Evolutionary conservation across 2,113 vertebrate species (phyloP).

Genomic region (Peromyscus maniculatus): DNA sequence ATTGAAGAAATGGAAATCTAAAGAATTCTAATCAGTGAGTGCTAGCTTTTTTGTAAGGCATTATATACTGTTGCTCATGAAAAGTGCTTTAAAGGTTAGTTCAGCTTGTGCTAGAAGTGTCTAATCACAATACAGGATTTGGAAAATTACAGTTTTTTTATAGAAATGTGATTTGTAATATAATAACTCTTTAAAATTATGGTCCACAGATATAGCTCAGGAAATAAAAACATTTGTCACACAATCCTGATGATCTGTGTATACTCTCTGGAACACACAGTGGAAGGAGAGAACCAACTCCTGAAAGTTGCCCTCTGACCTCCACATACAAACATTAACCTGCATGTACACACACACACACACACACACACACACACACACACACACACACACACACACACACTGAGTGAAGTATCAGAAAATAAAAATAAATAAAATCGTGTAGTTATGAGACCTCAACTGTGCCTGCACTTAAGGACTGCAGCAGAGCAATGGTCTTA

Average conservation of each 20-base stretch:
- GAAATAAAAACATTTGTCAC: not conserved
- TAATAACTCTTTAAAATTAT: not conserved
- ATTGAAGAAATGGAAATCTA: not conserved
- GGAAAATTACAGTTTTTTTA: constrained; percentile 1
- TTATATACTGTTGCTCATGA: not conserved
- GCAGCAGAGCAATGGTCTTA: not conserved
- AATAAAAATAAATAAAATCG: not conserved
- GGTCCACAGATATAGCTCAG: not conserved
- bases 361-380: not conserved
- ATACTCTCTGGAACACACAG: no score
- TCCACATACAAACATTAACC: not conserved
- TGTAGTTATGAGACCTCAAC: no score
- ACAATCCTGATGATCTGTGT: not conserved
- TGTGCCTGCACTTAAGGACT: not conserved
- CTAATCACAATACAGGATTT: not conserved
- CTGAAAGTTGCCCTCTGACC: not conserved
- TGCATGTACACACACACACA: not conserved
- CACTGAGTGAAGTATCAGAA: not conserved
- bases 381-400: not conserved
- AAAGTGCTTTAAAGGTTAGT: not conserved
- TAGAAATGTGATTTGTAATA: not conserved
- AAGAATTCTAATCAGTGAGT: not conserved
- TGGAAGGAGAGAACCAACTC: no score
- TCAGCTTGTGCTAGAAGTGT: not conserved
- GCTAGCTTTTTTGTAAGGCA: not conserved